phyloP scores from a whole-genome alignment of 1,140 invertebrate genomes.

The Lanistes nyassanus region DNA sequence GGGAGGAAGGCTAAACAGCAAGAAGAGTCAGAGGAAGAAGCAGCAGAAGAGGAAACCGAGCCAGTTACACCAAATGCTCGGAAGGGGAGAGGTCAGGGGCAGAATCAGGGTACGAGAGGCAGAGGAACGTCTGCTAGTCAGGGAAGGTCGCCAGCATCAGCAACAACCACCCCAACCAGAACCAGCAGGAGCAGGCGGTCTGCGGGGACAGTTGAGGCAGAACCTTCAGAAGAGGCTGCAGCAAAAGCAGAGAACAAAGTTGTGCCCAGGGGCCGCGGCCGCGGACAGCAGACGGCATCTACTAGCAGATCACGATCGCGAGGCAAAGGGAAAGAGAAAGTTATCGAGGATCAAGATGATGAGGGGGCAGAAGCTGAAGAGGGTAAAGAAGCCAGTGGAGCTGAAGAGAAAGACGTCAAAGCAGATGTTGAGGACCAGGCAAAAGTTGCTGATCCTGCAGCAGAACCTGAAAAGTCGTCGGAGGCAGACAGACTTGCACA shows the following conservation, averaged over 20 bases:
- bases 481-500: not conserved
- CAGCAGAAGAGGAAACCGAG: constrained; percentile 12
- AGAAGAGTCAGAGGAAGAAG: not conserved
- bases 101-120: not conserved
- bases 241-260: not conserved
- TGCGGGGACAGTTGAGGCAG: constrained; percentile 4
- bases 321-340: constrained; percentile 14
- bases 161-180: constrained; percentile 2
- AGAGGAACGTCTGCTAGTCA: not conserved
- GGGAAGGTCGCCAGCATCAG: not conserved
- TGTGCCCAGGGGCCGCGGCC: not conserved
- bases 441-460: constrained; percentile 8
- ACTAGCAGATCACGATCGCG: not conserved
- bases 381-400: constrained; percentile 24
- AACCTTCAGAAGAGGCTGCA: constrained; percentile 3
- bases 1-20: constrained; percentile 11
- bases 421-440: constrained; percentile 21
- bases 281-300: not conserved
- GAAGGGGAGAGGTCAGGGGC: constrained; percentile 18
- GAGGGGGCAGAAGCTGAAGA: constrained; percentile 21
- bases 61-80: constrained; percentile 5
- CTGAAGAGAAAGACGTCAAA: constrained; percentile 12
- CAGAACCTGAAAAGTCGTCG: constrained; percentile 11
- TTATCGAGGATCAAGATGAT: constrained; percentile 2
- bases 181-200: not conserved